Conservation (phyloP, 2,113 vertebrate genomes). For the Pagrus major region DNA sequence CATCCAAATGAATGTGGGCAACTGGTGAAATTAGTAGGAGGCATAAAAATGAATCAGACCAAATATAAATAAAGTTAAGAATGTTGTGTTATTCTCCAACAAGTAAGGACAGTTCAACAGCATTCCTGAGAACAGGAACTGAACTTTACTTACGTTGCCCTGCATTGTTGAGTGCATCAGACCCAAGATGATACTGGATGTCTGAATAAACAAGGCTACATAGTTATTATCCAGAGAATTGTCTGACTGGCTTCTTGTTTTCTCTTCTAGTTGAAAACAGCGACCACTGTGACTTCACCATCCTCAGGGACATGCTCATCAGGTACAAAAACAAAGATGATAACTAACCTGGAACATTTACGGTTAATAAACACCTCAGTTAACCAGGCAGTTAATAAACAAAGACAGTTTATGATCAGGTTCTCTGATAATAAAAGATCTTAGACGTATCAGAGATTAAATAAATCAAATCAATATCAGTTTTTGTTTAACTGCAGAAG, state of each 20-base stretch:
- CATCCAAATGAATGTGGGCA: neutral
- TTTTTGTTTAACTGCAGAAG: neutral
- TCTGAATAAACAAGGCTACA: neutral
- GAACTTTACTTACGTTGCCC: neutral
- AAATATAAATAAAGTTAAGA: neutral
- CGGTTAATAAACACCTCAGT: neutral
- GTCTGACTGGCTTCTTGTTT: neutral
- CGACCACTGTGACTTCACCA: constrained; percentile 99
- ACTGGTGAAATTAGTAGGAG: neutral
- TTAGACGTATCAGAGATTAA: too few relatives aligned
- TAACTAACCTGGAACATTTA: too few relatives aligned
- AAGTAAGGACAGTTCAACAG: neutral
- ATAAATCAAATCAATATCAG: too few relatives aligned
- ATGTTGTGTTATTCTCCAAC: neutral
- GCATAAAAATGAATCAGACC: neutral
- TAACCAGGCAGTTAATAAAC: neutral
- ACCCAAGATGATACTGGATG: neutral
- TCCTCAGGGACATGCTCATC: constrained; percentile 99
- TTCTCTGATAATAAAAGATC: too few relatives aligned
- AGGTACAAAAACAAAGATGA: constrained; percentile 83
- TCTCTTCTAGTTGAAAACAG: constrained; percentile 92
- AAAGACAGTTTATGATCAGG: neutral
- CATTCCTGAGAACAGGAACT: neutral
- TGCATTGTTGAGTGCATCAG: neutral
- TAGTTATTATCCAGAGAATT: neutral